phyloP scores from a whole-genome alignment of 2,888 invertebrate species.

The Crioceris asparagi region DNA sequence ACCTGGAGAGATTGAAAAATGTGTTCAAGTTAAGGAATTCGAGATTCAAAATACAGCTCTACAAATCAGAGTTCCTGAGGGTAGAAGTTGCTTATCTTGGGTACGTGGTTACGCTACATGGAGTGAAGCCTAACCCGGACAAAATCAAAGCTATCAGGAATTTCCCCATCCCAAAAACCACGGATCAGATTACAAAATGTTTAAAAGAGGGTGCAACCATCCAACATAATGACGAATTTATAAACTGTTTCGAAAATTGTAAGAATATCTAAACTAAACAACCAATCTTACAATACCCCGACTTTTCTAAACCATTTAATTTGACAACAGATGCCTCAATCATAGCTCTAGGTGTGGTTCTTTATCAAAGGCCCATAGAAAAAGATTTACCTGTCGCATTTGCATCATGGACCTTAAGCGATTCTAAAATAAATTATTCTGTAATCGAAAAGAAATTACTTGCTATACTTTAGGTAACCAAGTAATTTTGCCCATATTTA shows the following conservation, averaged over 20 bases:
- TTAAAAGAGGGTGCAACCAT: constrained; percentile 16
- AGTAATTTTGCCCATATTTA: constrained; percentile 24
- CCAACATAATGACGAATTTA: constrained; percentile 2
- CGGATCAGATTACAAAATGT: constrained; percentile 21
- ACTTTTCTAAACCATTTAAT: too few species aligned
- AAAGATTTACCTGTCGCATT: constrained; percentile 26
- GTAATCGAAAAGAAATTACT: constrained; percentile 24
- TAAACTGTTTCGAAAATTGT: constrained; percentile 10
- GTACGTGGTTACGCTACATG: constrained; percentile 28
- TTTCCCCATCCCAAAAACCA: constrained; percentile 9
- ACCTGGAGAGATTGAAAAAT: constrained; percentile 5
- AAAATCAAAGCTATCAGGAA: too few species aligned
- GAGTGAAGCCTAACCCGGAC: constrained; percentile 32
- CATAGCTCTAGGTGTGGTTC: constrained; percentile 22
- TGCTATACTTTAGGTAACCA: constrained; percentile 24
- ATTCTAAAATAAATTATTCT: constrained; percentile 19
- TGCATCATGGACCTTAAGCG: constrained; percentile 22
- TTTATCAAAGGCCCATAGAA: too few species aligned
- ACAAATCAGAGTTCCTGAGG: constrained; percentile 16
- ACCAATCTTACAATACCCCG: too few species aligned
- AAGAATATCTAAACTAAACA: too few species aligned
- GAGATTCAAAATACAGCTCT: constrained; percentile 13
- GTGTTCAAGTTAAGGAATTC: constrained; percentile 6
- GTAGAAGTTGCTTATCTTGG: constrained; percentile 31
- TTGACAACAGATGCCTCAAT: too few species aligned